phyloP scores from a whole-genome alignment of 2,113 vertebrate species.

The Neopipo cinnamomea region DNA sequence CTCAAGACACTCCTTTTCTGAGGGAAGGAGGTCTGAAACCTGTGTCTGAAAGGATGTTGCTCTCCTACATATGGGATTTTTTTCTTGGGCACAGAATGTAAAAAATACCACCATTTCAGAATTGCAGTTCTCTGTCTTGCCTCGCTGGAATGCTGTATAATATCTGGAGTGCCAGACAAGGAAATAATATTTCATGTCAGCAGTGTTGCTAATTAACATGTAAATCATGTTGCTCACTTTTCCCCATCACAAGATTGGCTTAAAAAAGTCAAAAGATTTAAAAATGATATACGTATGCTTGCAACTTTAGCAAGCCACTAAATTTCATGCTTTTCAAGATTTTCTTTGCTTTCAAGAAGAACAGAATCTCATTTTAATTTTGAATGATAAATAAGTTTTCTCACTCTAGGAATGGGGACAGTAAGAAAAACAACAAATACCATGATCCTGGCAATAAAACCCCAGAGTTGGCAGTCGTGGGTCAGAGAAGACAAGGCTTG shows the following conservation, averaged over 20 bases:
- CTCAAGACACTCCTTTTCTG: neutral
- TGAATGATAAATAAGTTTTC: conserved; percentile 6
- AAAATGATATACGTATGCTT: neutral
- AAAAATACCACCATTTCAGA: neutral
- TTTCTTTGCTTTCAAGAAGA: neutral
- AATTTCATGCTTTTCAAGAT: neutral
- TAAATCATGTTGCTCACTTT: neutral
- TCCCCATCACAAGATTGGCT: neutral
- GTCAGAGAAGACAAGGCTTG: conserved; percentile 57
- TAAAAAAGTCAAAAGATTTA: neutral
- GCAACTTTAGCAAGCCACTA: neutral
- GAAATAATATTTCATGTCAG: neutral
- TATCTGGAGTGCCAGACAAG: neutral
- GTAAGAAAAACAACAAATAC: conserved; percentile 42
- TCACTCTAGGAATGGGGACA: conserved; percentile 19
- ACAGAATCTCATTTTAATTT: conserved; percentile 20
- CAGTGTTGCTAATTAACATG: neutral
- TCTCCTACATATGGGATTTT: neutral
- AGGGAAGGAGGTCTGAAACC: neutral
- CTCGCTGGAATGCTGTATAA: neutral
- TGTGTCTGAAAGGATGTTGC: neutral
- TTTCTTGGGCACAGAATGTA: neutral
- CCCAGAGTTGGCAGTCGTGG: neutral
- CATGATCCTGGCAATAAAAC: conserved; percentile 36
- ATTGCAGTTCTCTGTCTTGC: neutral